A percentile compares a stretch with the other conserved stretches of the same genome.
Conservation (phyloP, 2,113 vertebrate species). For the Pycnonotus jocosus region DNA sequence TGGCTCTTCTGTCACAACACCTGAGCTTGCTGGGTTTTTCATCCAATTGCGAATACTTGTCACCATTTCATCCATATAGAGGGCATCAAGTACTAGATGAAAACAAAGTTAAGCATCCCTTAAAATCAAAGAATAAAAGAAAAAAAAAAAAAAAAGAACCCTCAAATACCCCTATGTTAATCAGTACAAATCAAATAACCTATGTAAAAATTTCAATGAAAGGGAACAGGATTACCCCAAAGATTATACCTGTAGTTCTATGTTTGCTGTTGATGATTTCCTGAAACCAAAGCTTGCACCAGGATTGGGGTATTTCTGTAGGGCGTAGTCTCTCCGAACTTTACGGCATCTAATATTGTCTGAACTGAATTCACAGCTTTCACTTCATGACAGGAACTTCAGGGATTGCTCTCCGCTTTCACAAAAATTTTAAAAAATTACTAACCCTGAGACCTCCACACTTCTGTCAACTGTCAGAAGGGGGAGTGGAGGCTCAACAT, state of each 20-base stretch:
- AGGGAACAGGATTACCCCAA: not conserved
- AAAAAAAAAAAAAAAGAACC: not conserved
- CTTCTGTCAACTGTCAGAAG: not conserved
- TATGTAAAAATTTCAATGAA: not conserved
- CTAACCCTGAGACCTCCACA: not conserved
- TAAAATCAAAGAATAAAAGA: not conserved
- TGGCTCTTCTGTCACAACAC: not conserved
- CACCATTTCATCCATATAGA: conserved; percentile 91
- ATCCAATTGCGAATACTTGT: conserved; percentile 71
- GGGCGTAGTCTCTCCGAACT: not conserved
- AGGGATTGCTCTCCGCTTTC: not conserved
- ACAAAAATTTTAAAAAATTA: not conserved
- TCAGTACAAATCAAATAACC: not conserved
- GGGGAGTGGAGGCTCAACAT: rapidly evolving
- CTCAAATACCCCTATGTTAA: not conserved
- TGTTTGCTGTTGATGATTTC: not conserved
- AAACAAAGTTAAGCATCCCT: not conserved
- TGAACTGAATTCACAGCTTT: not conserved
- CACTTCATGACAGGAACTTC: not conserved
- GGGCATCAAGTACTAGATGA: conserved; percentile 81
- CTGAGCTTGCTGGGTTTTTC: conserved; percentile 53
- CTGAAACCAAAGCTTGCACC: not conserved
- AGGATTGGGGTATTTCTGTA: not conserved
- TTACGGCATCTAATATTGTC: not conserved
- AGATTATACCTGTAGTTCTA: not conserved